A percentile compares a stretch with the other conserved stretches of the same genome.
Conservation (phyloP, 2,113 vertebrate species). For the Ardeotis arabs region DNA sequence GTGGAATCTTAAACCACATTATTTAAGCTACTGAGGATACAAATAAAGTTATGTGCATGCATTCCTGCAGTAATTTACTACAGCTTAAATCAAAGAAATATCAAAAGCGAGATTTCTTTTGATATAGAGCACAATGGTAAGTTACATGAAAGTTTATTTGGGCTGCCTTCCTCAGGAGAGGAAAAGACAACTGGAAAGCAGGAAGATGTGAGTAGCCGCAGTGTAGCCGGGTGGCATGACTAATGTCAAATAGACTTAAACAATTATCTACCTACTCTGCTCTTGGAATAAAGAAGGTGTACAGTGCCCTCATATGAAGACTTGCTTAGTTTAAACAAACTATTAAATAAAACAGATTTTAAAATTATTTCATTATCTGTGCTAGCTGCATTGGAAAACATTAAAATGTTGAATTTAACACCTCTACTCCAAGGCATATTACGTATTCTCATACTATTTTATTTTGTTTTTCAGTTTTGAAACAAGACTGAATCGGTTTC, state of each 20-base stretch:
- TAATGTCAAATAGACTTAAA: neutral
- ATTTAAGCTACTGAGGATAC: neutral
- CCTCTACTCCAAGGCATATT: neutral
- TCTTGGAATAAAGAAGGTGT: neutral
- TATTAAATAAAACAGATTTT: neutral
- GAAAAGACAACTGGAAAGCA: neutral
- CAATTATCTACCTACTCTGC: neutral
- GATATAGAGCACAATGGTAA: neutral
- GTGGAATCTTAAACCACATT: neutral
- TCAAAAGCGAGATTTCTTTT: neutral
- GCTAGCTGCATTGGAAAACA: neutral
- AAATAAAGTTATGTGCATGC: neutral
- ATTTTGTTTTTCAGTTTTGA: neutral
- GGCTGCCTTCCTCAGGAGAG: neutral
- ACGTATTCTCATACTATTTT: neutral
- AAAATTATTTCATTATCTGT: neutral
- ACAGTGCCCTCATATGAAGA: neutral
- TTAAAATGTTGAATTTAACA: neutral
- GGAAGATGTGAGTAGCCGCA: neutral
- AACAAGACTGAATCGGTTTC: neutral
- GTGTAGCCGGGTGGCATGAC: neutral
- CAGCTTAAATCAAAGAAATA: conserved; percentile 24
- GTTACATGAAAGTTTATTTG: neutral
- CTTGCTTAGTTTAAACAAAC: neutral
- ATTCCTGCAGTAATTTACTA: conserved; percentile 5